Conservation (phyloP, 2,113 vertebrate genomes). For the Phrynosoma platyrhinos region DNA sequence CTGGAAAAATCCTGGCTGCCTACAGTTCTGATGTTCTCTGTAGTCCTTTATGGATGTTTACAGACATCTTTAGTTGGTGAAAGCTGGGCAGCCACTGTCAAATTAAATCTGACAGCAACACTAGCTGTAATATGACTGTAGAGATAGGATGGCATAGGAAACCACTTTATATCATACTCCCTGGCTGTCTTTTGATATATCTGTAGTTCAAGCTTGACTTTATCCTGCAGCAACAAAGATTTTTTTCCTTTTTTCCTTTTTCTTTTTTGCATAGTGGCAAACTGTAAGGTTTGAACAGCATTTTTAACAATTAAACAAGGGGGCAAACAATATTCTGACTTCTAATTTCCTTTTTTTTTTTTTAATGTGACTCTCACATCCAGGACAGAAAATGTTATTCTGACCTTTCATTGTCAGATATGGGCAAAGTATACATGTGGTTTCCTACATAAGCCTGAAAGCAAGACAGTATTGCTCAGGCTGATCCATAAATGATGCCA, state of each 20-base stretch:
- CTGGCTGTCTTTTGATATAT: neutral
- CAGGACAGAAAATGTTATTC: neutral
- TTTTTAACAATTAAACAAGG: neutral
- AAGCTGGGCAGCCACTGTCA: neutral
- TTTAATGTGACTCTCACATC: neutral
- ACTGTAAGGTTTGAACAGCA: neutral
- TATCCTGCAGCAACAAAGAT: neutral
- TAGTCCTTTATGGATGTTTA: neutral
- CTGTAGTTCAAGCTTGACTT: neutral
- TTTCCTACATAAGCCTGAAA: neutral
- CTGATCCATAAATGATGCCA: neutral
- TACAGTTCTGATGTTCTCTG: neutral
- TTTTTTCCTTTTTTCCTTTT: neutral
- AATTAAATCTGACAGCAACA: neutral
- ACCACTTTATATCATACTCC: neutral
- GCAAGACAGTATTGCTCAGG: neutral
- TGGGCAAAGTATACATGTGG: neutral
- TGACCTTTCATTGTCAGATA: neutral
- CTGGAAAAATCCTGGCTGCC: neutral
- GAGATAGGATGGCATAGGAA: neutral
- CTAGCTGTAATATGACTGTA: neutral
- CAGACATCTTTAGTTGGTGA: neutral
- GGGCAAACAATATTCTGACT: too few relatives aligned
- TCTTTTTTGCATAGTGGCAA: neutral
- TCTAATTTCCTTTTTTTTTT: neutral